phyloP scores from a whole-genome alignment of 2,797 vertebrate species.

The Girardinus metallicus region DNA sequence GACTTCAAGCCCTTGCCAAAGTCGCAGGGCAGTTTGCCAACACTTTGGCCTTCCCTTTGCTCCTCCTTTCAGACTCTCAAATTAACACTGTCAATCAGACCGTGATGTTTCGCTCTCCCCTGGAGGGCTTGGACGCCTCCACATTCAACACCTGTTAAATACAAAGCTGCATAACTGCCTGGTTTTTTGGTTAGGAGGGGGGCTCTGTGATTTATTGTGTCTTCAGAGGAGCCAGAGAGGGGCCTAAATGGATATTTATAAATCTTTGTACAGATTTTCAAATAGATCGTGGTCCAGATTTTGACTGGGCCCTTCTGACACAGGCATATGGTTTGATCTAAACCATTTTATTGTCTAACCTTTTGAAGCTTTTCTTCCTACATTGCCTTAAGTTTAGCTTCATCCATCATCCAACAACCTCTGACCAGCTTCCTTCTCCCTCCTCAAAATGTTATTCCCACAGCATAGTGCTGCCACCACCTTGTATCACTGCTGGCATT shows the following conservation, averaged over 20 bases:
- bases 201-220: constrained; percentile 40
- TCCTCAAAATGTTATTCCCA: not conserved
- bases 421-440: not conserved
- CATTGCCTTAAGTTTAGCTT: not conserved
- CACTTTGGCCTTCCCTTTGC: constrained; percentile 51
- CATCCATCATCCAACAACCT: not conserved
- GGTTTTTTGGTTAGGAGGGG: constrained; percentile 13
- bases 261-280: not conserved
- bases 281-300: not conserved
- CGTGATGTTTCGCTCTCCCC: constrained; percentile 66
- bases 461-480: not conserved
- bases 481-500: not conserved
- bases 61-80: constrained; percentile 68
- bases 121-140: constrained; percentile 71
- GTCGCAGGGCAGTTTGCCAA: constrained; percentile 69
- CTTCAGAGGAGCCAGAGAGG: constrained; percentile 1
- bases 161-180: constrained; percentile 39
- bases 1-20: constrained; percentile 76
- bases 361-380: not conserved
- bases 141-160: constrained; percentile 83
- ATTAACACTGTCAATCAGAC: constrained; percentile 84
- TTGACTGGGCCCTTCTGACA: not conserved
- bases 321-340: not conserved
- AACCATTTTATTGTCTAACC: not conserved
- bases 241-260: not conserved